Conservation (phyloP, 2,797 vertebrate genomes). For the Xiphorhynchus erythropygius region DNA sequence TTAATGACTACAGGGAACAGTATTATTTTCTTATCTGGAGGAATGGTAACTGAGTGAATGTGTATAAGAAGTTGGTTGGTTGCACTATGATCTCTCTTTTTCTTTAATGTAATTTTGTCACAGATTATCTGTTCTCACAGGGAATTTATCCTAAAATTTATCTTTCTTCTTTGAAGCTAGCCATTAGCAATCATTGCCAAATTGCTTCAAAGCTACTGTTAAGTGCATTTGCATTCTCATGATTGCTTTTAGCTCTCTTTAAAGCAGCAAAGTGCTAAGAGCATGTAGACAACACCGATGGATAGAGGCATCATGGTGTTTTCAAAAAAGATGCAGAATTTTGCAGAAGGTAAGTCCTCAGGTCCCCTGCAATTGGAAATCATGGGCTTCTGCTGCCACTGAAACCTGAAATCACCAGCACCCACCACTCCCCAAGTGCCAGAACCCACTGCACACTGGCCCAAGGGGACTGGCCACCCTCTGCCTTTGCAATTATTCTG, state of each 20-base stretch:
- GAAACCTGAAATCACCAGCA: neutral
- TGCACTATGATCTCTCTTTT: neutral
- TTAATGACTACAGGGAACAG: neutral
- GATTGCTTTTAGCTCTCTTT: neutral
- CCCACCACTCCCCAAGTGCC: neutral
- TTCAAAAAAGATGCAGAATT: neutral
- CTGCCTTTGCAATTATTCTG: neutral
- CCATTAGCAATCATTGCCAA: neutral
- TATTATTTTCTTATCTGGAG: neutral
- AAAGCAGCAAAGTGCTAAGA: neutral
- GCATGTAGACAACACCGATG: rapidly evolving
- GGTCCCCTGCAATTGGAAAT: neutral
- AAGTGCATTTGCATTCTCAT: neutral
- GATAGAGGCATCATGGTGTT: rapidly evolving
- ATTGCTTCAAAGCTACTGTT: neutral
- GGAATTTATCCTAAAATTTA: neutral
- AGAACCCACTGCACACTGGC: rapidly evolving
- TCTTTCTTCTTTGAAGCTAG: neutral
- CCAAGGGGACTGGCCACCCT: neutral
- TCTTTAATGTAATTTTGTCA: neutral
- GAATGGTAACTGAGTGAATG: neutral
- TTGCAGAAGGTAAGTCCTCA: neutral
- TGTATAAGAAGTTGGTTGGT: neutral
- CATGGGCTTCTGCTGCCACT: neutral
- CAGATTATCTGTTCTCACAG: neutral